phyloP scores from a whole-genome alignment of 2,888 invertebrate species.

The Micoletzkya japonica region DNA sequence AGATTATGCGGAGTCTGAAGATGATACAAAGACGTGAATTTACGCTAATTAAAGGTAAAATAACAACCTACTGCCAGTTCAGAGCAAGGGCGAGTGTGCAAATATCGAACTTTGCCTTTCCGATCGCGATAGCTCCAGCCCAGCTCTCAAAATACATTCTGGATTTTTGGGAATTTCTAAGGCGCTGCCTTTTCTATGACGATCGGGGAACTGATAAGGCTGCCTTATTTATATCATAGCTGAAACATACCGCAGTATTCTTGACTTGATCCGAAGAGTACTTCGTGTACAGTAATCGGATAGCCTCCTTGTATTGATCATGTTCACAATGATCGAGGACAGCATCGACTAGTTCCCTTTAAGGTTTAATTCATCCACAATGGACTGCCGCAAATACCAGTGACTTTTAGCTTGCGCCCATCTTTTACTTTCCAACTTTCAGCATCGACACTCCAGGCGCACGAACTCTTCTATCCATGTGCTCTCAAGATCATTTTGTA shows the following conservation, averaged over 20 bases:
- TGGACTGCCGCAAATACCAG: no score
- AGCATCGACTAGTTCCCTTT: neutral
- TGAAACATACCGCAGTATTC: slow-evolving; percentile 14
- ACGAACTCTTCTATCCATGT: no score
- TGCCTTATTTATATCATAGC: neutral
- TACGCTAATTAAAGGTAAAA: neutral
- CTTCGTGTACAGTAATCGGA: slow-evolving; percentile 6
- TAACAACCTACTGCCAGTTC: slow-evolving; percentile 9
- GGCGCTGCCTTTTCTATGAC: no score
- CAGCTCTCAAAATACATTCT: slow-evolving; percentile 21
- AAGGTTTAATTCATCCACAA: no score
- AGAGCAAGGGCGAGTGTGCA: slow-evolving; percentile 19
- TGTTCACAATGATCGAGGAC: neutral
- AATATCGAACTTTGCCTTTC: neutral
- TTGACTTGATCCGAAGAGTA: slow-evolving; percentile 28
- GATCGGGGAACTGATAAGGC: neutral
- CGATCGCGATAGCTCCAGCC: slow-evolving; percentile 21
- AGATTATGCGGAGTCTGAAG: slow-evolving; percentile 7
- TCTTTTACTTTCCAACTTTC: no score
- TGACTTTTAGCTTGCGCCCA: no score
- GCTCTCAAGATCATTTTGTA: no score
- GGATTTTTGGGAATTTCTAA: no score
- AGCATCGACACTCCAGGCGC: no score
- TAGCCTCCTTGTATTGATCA: neutral
- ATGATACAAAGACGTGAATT: no score